Conservation (phyloP, 2,113 vertebrate genomes). For the Columba livia region DNA sequence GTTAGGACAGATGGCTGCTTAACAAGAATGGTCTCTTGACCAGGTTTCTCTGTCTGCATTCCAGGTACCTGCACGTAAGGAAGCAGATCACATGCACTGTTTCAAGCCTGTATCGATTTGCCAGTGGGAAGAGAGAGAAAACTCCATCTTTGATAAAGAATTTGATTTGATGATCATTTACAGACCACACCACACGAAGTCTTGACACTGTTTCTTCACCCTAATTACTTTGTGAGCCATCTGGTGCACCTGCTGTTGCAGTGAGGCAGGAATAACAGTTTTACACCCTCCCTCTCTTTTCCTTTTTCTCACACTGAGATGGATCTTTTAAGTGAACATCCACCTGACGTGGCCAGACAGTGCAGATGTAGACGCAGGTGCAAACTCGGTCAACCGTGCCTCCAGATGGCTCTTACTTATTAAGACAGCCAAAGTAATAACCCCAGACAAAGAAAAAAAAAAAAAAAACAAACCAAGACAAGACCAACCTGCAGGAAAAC, state of each 20-base stretch:
- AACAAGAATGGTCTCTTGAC: slow-evolving; percentile 54
- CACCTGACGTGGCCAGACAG: slow-evolving; percentile 63
- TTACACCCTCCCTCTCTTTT: slow-evolving; percentile 51
- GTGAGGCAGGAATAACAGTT: slow-evolving; percentile 47
- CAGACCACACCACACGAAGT: slow-evolving; percentile 35
- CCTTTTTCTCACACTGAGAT: slow-evolving; percentile 57
- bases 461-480: neutral
- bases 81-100: neutral
- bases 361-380: slow-evolving; percentile 64
- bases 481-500: slow-evolving; percentile 9
- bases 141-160: slow-evolving; percentile 30
- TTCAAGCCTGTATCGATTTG: slow-evolving; percentile 49
- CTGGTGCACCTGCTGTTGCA: slow-evolving; percentile 67
- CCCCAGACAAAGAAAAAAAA: slow-evolving; percentile 35
- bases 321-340: slow-evolving; percentile 58
- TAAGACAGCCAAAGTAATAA: slow-evolving; percentile 68
- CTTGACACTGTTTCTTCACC: slow-evolving; percentile 59
- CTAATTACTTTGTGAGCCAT: slow-evolving; percentile 66
- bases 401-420: slow-evolving; percentile 69
- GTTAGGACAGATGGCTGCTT: slow-evolving; percentile 63
- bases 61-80: neutral
- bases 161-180: slow-evolving; percentile 58
- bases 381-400: slow-evolving; percentile 58
- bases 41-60: slow-evolving; percentile 45
- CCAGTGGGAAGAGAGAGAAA: slow-evolving; percentile 10